Percentiles rank a stretch among this genome's conserved stretches.
Conservation (phyloP, 2,113 vertebrate species). For the Cyprinodon tularosa region DNA sequence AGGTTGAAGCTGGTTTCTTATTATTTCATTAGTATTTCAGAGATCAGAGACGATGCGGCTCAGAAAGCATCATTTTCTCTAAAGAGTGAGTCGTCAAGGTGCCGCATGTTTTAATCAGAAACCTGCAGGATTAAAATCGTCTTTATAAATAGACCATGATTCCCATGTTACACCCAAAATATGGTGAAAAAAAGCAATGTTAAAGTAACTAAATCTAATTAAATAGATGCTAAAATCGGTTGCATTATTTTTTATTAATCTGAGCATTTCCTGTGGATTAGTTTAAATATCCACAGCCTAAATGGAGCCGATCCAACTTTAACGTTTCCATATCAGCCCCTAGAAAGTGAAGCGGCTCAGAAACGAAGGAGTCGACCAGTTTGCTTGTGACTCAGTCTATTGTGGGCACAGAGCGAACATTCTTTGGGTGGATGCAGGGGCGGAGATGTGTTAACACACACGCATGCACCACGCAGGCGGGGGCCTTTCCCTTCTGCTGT, state of each 20-base stretch:
- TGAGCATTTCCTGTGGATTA: not conserved
- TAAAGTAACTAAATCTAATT: too few relatives aligned
- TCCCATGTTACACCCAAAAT: too few relatives aligned
- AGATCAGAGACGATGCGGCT: slow-evolving; percentile 36
- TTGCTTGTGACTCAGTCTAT: slow-evolving; percentile 70
- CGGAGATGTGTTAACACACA: slow-evolving; percentile 63
- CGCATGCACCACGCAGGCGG: slow-evolving; percentile 9
- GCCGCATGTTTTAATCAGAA: not conserved
- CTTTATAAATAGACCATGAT: not conserved
- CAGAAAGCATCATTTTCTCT: not conserved
- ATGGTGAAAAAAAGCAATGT: too few relatives aligned
- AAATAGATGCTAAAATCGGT: too few relatives aligned
- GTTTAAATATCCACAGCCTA: not conserved
- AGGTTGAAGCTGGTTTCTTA: slow-evolving; percentile 28
- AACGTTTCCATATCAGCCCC: not conserved
- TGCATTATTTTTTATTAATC: not conserved
- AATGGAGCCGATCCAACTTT: too few relatives aligned
- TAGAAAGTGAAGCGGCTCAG: slow-evolving; percentile 23
- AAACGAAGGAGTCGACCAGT: slow-evolving; percentile 49
- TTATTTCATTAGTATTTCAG: slow-evolving; percentile 24
- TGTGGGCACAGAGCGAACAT: slow-evolving; percentile 54
- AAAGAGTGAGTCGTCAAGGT: not conserved
- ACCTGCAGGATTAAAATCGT: not conserved
- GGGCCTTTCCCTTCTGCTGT: not conserved
- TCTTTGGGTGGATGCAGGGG: slow-evolving; percentile 70